These are phyloP conservation scores for Cephus cinctus DNA, from an alignment of 1,140 invertebrate species.

Conservation along the genomic window DNA sequence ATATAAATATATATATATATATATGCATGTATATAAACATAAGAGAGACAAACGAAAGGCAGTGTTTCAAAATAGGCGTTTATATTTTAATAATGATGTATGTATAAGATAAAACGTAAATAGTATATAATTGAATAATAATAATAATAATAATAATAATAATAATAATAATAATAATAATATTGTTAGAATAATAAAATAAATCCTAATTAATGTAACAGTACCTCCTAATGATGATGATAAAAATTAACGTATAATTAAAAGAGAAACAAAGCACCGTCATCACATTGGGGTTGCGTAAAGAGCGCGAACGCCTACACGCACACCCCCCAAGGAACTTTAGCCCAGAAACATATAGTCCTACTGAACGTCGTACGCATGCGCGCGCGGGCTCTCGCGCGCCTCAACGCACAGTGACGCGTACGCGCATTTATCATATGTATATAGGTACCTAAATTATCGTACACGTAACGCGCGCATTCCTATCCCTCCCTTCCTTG, in stretches of 20 bases:
- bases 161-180: constrained; percentile 29
- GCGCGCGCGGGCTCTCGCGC: background rate
- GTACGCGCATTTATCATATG: constrained; percentile 15
- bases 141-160: constrained; percentile 28
- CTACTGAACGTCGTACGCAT: constrained; percentile 11
- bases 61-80: constrained; percentile 39
- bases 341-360: constrained; percentile 43
- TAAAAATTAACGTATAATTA: constrained; percentile 18
- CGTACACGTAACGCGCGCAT: constrained; percentile 24
- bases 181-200: constrained; percentile 25
- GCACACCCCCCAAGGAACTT: constrained; percentile 46
- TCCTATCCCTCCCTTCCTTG: too few species aligned
- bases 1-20: background rate
- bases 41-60: constrained; percentile 2
- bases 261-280: constrained; percentile 55
- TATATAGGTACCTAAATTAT: constrained; percentile 16
- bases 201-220: too few species aligned
- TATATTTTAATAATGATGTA: constrained; percentile 32
- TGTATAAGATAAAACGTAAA: constrained; percentile 34
- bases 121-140: constrained; percentile 35
- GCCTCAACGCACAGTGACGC: constrained; percentile 9
- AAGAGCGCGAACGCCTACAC: constrained; percentile 16
- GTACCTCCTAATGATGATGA: constrained; percentile 20
- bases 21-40: background rate
- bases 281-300: constrained; percentile 47